Base-by-base conservation (phyloP, 2,888 invertebrate genomes). In the Prosapia bicincta region DNA sequence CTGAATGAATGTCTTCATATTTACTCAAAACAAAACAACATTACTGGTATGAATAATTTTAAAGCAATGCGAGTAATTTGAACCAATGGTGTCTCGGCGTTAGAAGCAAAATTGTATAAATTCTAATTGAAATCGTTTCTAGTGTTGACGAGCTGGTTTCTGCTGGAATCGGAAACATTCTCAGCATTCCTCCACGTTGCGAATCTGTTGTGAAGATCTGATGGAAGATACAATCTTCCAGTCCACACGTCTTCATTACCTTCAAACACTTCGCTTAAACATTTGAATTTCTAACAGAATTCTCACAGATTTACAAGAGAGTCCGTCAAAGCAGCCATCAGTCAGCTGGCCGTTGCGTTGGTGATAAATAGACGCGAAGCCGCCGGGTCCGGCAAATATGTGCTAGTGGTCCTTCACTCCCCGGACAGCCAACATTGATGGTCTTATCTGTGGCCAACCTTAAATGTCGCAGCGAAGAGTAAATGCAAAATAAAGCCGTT, bases 171-270 rank as follows among this genome's bases (percentile, higher is more conserved):
- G 20, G 20, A 54, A 26, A 23, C 73, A 73, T 73, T 73, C 73
- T 54, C 1, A 5, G 10, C 73, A 32, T 69, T 32, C 73, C 26
- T 32, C 26, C 73, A 73, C 73, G 73, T 43, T 73, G 73, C 73
- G 73, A 73, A 72, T 73, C 73, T 28, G 26, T 54, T 23, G 68
- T 25, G 66, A 67, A 69, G 73, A 73, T 73, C 73, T 25, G 43
- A 43, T 38, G 43, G 68, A 69, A 73, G 67, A 73, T 69, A 43
- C 67, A 43, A 67, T 73, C n/a, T 69, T 43, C n/a, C 54, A 26
- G 73, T 73, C 73, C 67, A 68, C 73, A 73, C 73, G 73, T 73
- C 73, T 73, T 73, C 73, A 73, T 73, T 73, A 73, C 73, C 54
- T 68, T 73, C 73, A 68, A 73, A 73, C 68, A 68, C 73, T 73